Evolutionary conservation across 1,140 invertebrate species (phyloP), one percentile per base, ranked within the genome.

Genomic region (Cepaea nemoralis): DNA sequence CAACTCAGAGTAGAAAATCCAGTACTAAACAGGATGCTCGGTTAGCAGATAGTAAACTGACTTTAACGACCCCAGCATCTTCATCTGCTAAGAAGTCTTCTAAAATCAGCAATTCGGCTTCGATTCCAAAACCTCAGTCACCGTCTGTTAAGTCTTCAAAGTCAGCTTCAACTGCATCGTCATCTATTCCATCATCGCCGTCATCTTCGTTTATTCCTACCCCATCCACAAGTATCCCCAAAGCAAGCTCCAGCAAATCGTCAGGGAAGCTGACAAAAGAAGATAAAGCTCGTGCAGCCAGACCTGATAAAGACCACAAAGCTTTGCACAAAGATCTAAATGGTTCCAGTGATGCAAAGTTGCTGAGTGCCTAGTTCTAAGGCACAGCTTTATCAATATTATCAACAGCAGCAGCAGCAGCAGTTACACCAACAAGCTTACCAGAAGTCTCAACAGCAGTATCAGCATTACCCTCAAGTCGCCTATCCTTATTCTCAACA

Each of bases 51-150:
- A 66, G 80, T 33, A 63, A 77, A 24, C 73, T 80, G 33, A 75
- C 40, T 74, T 66, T 80, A n/a, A 50, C 81, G 31, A 85, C 82
- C 59, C 82, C 84, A 45, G 81, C 84, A 10, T 48, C 66, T 6
- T 50, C 66, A 19, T 55, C 74, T 3, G 83, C 86, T 33, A 86
- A 83, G 45, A 89, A 87, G 45, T 77, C 82, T 55, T 85, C 88
- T 55, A 90, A 90, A 83, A 84, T 88, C 22, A 86, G 86, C 45
- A 88, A 85, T 75, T 84, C 89, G 71, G 88, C 88, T 76, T 85
- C 76, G 10, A 83, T 81, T 66, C 80, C 84, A 35, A 87, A 87
- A 83, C 84, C 86, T 31, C 83, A 85, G 45, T 78, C 79, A 37
- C 74, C 42, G 8, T 45, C 80, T 55, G 67, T 59, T 48, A 81